Conservation (phyloP, 2,888 invertebrate species). For the Dendrolimus pini region DNA sequence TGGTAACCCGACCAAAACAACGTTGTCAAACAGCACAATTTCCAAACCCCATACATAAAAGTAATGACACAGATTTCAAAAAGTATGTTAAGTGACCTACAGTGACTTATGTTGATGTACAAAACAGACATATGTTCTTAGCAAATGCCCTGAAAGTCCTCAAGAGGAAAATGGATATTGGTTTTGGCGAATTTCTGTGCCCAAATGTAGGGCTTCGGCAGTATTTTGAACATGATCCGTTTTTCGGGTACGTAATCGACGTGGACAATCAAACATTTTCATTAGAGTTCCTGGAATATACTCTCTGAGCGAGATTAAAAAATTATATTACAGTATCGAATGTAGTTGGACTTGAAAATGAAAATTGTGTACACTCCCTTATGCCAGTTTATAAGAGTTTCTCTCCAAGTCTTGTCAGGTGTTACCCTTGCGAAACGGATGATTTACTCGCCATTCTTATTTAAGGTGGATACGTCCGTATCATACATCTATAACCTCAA, state of each 20-base stretch:
- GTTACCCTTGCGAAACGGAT: too few relatives aligned
- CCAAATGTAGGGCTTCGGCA: conserved; percentile 55
- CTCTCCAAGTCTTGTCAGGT: too few relatives aligned
- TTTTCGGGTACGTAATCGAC: conserved; percentile 44
- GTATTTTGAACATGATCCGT: conserved; percentile 51
- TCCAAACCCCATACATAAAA: conserved; percentile 35
- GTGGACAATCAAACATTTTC: too few relatives aligned
- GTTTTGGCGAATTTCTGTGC: conserved; percentile 56
- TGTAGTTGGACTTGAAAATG: too few relatives aligned
- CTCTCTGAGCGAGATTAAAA: too few relatives aligned
- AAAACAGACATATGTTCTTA: conserved; percentile 27
- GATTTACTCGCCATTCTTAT: too few relatives aligned
- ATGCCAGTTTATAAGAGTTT: too few relatives aligned
- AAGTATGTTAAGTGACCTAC: conserved; percentile 7
- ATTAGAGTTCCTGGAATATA: too few relatives aligned
- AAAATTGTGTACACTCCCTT: too few relatives aligned
- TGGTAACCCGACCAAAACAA: conserved; percentile 52
- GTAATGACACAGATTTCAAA: conserved; percentile 36
- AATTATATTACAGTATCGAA: too few relatives aligned
- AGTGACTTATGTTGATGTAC: conserved; percentile 27
- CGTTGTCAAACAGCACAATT: conserved; percentile 51
- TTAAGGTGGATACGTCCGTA: too few relatives aligned
- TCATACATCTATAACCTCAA: too few relatives aligned
- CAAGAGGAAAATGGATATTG: conserved; percentile 57
- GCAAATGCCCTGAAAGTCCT: conserved; percentile 32